Conservation (phyloP, 1,140 invertebrate species). For the Euborellia annulipes region DNA sequence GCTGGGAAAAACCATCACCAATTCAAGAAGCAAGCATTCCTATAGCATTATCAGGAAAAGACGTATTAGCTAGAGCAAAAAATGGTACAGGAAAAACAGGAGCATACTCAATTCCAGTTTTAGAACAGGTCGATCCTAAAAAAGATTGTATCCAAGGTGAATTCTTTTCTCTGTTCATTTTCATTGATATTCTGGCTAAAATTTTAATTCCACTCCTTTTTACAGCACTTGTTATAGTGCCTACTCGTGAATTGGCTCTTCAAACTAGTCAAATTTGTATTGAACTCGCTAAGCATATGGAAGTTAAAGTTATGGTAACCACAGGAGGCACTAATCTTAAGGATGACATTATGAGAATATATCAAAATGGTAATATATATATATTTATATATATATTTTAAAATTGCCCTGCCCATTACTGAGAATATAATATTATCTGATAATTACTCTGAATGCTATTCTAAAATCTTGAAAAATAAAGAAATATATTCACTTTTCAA, state of each 20-base stretch:
- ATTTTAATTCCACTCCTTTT: too few species aligned
- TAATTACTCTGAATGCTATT: background rate
- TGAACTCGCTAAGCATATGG: constrained; percentile 91
- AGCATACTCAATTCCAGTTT: constrained; percentile 95
- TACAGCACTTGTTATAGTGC: constrained; percentile 90
- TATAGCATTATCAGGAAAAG: constrained; percentile 91
- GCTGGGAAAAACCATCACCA: constrained; percentile 98
- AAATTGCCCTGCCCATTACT: background rate
- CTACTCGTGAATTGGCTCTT: constrained; percentile 94
- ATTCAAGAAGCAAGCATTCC: constrained; percentile 99
- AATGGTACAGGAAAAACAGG: constrained; percentile 99
- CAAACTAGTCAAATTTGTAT: constrained; percentile 99
- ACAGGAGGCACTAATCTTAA: constrained; percentile 95
- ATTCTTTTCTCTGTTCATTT: background rate
- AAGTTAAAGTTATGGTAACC: constrained; percentile 96
- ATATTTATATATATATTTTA: constrained; percentile 1
- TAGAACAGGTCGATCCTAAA: constrained; percentile 84
- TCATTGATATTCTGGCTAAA: too few species aligned
- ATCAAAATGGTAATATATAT: constrained; percentile 65
- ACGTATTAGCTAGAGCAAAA: constrained; percentile 95
- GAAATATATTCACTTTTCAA: too few species aligned
- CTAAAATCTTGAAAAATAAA: too few species aligned
- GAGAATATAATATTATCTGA: too few species aligned
- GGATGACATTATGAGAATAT: constrained; percentile 99
- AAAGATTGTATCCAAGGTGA: constrained; percentile 78